These are phyloP conservation scores for Oligia latruncula DNA, from an alignment of 2,888 invertebrate species.

Conservation along the genomic window DNA sequence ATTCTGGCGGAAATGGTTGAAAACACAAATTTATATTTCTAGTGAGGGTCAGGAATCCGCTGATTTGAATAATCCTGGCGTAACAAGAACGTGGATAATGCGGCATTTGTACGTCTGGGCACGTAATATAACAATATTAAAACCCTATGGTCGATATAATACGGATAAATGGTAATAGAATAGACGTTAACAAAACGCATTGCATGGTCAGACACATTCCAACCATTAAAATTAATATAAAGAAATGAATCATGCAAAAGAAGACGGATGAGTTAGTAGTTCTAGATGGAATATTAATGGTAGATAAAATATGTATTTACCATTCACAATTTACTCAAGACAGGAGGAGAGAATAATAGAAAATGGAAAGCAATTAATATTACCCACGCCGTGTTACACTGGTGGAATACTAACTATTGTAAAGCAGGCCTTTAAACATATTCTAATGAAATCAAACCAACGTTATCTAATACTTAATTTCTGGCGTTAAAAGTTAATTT, in stretches of 20 bases:
- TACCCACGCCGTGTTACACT: not conserved
- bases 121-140: conserved; percentile 73
- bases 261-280: not conserved
- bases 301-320: conserved; percentile 18
- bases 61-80: conserved; percentile 79
- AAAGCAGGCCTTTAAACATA: conserved; percentile 2
- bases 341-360: not conserved
- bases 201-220: conserved; percentile 23
- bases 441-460: conserved; percentile 13
- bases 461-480: conserved; percentile 20
- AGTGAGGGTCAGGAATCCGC: conserved; percentile 50
- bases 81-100: conserved; percentile 74
- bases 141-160: conserved; percentile 42
- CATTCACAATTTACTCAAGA: not conserved
- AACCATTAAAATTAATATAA: conserved; percentile 13
- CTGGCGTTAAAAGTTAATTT: conserved; percentile 31
- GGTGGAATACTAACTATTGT: not conserved
- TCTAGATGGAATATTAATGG: conserved; percentile 15
- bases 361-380: conserved; percentile 11
- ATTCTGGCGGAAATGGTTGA: conserved; percentile 19
- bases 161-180: conserved; percentile 40
- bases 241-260: conserved; percentile 18
- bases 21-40: conserved; percentile 27
- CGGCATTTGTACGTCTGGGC: conserved; percentile 69
- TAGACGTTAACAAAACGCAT: conserved; percentile 25